A percentile compares a stretch with the other conserved stretches of the same genome.
phyloP scores from a whole-genome alignment of 1,140 invertebrate genomes.

The Drosophila ananassae region DNA sequence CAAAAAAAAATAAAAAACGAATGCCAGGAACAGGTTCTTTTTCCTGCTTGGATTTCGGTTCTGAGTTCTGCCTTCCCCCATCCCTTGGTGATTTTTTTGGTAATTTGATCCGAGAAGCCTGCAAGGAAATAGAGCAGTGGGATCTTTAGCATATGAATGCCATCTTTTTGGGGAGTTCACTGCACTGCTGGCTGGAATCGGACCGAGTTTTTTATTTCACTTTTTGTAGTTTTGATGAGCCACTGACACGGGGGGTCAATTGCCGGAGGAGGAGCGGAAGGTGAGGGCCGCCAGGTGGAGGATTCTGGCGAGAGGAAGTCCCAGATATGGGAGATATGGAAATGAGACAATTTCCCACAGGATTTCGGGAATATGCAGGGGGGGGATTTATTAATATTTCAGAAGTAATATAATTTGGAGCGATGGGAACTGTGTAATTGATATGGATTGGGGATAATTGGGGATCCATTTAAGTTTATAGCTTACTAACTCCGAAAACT shows the following conservation, averaged over 20 bases:
- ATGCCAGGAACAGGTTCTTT: constrained; percentile 71
- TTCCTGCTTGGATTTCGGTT: constrained; percentile 56
- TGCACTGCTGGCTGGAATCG: constrained; percentile 48
- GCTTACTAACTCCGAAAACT: not conserved
- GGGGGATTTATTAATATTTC: not conserved
- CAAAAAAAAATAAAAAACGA: not conserved
- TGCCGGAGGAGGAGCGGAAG: constrained; percentile 35
- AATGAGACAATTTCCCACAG: constrained; percentile 40
- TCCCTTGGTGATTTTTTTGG: constrained; percentile 43
- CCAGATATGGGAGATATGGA: constrained; percentile 34
- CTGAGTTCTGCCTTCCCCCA: not conserved
- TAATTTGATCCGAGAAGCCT: constrained; percentile 64
- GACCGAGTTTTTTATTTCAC: constrained; percentile 27
- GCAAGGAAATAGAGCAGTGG: constrained; percentile 67
- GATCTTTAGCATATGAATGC: constrained; percentile 65
- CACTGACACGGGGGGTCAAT: constrained; percentile 44
- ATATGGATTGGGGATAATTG: not conserved
- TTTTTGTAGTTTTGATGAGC: constrained; percentile 35
- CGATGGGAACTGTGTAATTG: constrained; percentile 11
- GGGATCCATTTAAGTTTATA: too few species aligned
- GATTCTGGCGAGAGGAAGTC: constrained; percentile 28
- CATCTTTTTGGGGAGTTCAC: constrained; percentile 56
- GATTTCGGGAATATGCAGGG: constrained; percentile 4
- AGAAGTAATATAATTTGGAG: constrained; percentile 9
- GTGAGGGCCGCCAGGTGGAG: constrained; percentile 38